A percentile compares a stretch with the other conserved stretches of the same genome.
Conservation (phyloP, 1,140 invertebrate genomes). For the Plodia interpunctella region DNA sequence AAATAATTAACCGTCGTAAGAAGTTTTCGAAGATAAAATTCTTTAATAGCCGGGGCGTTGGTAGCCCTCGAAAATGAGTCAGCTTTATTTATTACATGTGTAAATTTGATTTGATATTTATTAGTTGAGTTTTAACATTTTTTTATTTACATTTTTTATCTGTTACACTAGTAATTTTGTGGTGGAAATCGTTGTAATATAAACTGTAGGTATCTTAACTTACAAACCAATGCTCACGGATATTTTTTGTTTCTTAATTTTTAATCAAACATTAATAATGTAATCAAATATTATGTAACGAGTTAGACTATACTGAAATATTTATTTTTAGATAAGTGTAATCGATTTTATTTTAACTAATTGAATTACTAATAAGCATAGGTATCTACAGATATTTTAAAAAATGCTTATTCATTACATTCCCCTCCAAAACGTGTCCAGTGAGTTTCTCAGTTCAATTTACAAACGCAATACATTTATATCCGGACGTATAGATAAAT, state of each 20-base stretch:
- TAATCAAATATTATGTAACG: no score
- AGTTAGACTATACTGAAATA: no score
- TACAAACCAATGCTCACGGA: no score
- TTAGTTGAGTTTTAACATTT: constrained; percentile 11
- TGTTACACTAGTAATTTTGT: no score
- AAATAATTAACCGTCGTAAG: constrained; percentile 54
- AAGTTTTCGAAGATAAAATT: constrained; percentile 46
- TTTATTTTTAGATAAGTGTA: no score
- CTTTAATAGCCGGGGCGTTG: constrained; percentile 44
- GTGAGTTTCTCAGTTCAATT: neutral
- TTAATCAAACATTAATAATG: no score
- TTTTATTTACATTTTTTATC: neutral
- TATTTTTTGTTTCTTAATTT: no score
- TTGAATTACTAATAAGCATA: no score
- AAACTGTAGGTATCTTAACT: no score
- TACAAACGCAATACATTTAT: neutral
- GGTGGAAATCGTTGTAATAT: no score
- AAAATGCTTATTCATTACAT: constrained; percentile 18
- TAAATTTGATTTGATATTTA: constrained; percentile 12
- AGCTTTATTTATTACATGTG: constrained; percentile 6
- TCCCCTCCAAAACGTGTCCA: neutral
- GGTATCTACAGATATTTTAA: no score
- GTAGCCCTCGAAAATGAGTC: constrained; percentile 22
- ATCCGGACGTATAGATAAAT: constrained; percentile 34
- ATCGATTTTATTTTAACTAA: no score